Evolutionary conservation across 2,113 vertebrate species (phyloP), one percentile per base, ranked within the genome.

Genomic region (Limanda limanda): DNA sequence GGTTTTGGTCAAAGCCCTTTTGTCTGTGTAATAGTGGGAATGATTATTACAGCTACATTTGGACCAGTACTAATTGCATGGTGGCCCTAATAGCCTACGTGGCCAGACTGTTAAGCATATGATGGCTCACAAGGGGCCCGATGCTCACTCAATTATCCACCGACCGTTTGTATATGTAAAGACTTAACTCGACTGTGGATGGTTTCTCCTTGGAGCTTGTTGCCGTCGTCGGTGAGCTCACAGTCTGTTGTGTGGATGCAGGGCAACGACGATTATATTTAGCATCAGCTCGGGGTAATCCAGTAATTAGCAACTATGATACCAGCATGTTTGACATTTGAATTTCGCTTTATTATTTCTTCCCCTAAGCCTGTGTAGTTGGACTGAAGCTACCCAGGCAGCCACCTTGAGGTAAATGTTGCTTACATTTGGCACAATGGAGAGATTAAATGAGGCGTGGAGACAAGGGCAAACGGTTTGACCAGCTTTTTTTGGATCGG

Each of bases 1-100:
- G 63, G 74, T 82, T 86, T 84, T 0, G 42, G 81, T 79, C 65
- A 58, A 61, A 76, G 74, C 18, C 52, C 25, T 74, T 86, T 79
- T 88, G 76, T 85, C 60, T 63, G 66, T 72, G 23, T 73, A 79
- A 83, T 83, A 69, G 72, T 76, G 74, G 70, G 72, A 86, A 82
- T 86, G 75, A 83, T 90, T 77, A 88, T 78, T 88, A 86, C 60
- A 82, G 59, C 81, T 73, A 63, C 67, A 85, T 78, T 79, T 82
- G 48, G 65, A 67, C 74, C 69, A 76, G 9, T 25, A n/a, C 76
- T 89, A 90, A 88, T 86, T 89, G 78, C 78, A 74, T 62, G 59
- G 73, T 55, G 75, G 80, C 63, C 65, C 82, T 77, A 58, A 82
- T 73, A 74, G 55, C 77, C 78, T 64, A 81, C 45, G 62, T 82